phyloP scores from a whole-genome alignment of 2,113 vertebrate genomes.

The Silurus asotus region DNA sequence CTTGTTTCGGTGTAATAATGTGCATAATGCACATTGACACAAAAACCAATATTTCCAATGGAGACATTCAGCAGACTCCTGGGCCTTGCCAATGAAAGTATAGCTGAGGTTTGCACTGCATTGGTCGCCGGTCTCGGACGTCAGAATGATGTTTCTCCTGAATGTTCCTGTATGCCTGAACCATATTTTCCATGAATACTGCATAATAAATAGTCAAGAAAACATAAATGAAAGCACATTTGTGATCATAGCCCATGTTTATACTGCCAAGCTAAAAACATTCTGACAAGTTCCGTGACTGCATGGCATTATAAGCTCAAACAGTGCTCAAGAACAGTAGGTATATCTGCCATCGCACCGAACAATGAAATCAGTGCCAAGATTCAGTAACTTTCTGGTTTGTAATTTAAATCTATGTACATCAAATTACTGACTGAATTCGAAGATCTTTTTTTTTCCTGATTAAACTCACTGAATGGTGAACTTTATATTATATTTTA shows the following conservation, averaged over 20 bases:
- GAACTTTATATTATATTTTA: not conserved
- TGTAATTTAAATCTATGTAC: not conserved
- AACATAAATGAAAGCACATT: slow-evolving; percentile 68
- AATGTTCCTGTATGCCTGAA: slow-evolving; percentile 64
- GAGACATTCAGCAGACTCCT: slow-evolving; percentile 58
- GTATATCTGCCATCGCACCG: slow-evolving; percentile 31
- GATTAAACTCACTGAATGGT: not conserved
- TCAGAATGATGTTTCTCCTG: slow-evolving; percentile 57
- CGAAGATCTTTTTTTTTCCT: not conserved
- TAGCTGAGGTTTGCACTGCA: slow-evolving; percentile 66
- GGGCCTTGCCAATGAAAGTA: slow-evolving; percentile 56
- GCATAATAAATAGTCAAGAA: slow-evolving; percentile 55
- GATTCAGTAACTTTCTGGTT: not conserved
- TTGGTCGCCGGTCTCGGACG: slow-evolving; percentile 63
- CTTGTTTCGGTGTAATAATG: slow-evolving; percentile 25
- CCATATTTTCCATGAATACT: slow-evolving; percentile 68
- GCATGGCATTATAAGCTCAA: slow-evolving; percentile 30
- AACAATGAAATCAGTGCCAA: not conserved
- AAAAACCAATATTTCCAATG: slow-evolving; percentile 60
- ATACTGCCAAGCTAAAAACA: slow-evolving; percentile 57
- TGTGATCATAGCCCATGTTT: slow-evolving; percentile 64
- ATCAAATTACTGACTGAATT: not conserved
- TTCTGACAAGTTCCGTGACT: slow-evolving; percentile 63
- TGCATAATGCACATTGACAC: slow-evolving; percentile 57
- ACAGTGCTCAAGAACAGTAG: slow-evolving; percentile 7